phyloP scores from a whole-genome alignment of 35 echinoderm and acorn worm genomes.

The Holothuria glaberrima region DNA sequence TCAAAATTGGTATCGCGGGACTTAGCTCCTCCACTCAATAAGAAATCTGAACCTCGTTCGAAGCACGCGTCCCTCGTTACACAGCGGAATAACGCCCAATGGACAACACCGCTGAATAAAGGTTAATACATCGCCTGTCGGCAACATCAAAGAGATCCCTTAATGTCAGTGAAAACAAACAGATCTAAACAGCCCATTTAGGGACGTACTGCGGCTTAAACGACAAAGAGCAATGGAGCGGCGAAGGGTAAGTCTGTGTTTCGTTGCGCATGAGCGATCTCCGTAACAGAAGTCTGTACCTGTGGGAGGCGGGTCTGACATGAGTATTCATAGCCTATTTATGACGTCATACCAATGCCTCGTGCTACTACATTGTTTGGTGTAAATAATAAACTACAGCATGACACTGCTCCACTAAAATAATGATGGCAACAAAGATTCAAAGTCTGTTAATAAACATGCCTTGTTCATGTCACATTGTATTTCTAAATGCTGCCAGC shows the following conservation, averaged over 20 bases:
- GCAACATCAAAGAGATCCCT: constrained; percentile 35
- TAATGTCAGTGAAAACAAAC: constrained; percentile 64
- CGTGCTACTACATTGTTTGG: too few relatives aligned
- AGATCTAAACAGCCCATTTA: constrained; percentile 49
- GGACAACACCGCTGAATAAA: constrained; percentile 15
- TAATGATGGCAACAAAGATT: too few relatives aligned
- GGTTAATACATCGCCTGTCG: constrained; percentile 49
- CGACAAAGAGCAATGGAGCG: constrained; percentile 17
- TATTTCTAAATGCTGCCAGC: too few relatives aligned
- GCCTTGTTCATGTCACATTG: too few relatives aligned
- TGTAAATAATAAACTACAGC: too few relatives aligned
- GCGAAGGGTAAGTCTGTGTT: constrained; percentile 10
- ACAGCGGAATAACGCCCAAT: constrained; percentile 38
- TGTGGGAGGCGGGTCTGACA: too few relatives aligned
- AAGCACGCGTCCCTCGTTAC: constrained; percentile 58
- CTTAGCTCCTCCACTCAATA: neutral
- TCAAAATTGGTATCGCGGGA: neutral
- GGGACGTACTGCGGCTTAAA: constrained; percentile 49
- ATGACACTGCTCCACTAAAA: too few relatives aligned
- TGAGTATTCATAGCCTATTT: too few relatives aligned
- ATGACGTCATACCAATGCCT: too few relatives aligned
- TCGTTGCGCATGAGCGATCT: constrained; percentile 16
- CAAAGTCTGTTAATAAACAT: too few relatives aligned
- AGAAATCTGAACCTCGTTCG: constrained; percentile 17
- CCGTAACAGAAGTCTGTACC: too few relatives aligned